Percentiles rank a stretch among this genome's conserved stretches.
phyloP scores from a whole-genome alignment of 64 coral and sea anemone genomes.

The Pocillopora damicornis region DNA sequence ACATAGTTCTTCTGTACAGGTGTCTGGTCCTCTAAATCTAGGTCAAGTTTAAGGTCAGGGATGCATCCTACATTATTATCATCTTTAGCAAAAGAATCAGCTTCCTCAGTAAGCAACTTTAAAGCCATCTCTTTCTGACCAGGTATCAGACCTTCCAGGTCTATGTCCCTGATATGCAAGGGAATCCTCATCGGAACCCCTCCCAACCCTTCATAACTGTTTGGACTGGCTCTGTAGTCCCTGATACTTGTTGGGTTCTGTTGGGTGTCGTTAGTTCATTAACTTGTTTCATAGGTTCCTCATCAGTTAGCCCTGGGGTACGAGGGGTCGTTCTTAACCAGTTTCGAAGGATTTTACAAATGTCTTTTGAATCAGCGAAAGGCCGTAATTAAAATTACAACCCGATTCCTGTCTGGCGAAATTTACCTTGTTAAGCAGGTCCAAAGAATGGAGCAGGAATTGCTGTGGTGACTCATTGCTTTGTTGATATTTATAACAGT shows the following conservation, averaged over 20 bases:
- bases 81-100: conserved; percentile 44
- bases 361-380: too few species aligned
- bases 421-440: too few species aligned
- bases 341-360: too few species aligned
- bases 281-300: too few species aligned
- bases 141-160: conserved; percentile 18
- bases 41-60: conserved; percentile 30
- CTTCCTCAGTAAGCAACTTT: conserved; percentile 25
- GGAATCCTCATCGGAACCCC: not conserved
- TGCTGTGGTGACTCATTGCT: too few species aligned
- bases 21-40: conserved; percentile 4
- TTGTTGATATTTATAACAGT: too few species aligned
- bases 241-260: not conserved
- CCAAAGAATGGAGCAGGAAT: too few species aligned
- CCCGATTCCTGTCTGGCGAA: too few species aligned
- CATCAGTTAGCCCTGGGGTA: too few species aligned
- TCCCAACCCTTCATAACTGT: not conserved
- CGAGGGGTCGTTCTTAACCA: too few species aligned
- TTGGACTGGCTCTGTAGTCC: not conserved
- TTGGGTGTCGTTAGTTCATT: not conserved
- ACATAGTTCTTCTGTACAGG: conserved; percentile 44
- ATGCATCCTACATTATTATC: conserved; percentile 46
- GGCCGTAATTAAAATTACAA: too few species aligned
- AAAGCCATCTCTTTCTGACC: conserved; percentile 21
- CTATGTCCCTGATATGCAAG: conserved; percentile 28